A percentile compares a stretch with the other conserved stretches of the same genome.
phyloP scores from a whole-genome alignment of 2,888 invertebrate species.

The Sympetrum striolatum region DNA sequence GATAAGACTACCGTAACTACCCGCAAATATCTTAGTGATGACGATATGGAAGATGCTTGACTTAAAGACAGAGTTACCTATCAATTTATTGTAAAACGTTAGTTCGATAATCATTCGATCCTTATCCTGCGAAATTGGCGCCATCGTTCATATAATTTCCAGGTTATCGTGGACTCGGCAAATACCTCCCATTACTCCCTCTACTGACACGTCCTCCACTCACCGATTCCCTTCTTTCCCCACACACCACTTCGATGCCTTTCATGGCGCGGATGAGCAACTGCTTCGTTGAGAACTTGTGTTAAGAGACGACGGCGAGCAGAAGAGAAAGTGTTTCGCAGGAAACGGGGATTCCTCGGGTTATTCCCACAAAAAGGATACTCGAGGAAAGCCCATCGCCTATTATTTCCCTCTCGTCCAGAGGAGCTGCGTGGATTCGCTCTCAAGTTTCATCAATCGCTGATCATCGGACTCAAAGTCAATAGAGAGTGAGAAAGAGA shows the following conservation, averaged over 20 bases:
- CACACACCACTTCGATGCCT: background rate
- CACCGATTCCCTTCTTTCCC: background rate
- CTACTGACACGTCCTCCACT: background rate
- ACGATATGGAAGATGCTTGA: too few relatives aligned
- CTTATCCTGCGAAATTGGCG: too few relatives aligned
- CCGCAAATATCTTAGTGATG: too few relatives aligned
- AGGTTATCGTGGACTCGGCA: too few relatives aligned
- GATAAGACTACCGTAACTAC: too few relatives aligned
- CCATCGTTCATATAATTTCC: too few relatives aligned
- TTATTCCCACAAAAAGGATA: background rate
- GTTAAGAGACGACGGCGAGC: background rate
- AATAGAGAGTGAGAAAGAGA: background rate
- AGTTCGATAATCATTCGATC: too few relatives aligned
- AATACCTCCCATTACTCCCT: background rate
- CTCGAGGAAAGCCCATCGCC: background rate
- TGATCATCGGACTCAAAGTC: constrained; percentile 27
- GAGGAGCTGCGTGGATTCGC: background rate
- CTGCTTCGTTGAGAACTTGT: background rate
- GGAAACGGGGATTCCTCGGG: background rate
- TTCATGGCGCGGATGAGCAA: background rate
- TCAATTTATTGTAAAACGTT: too few relatives aligned
- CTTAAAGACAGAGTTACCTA: too few relatives aligned
- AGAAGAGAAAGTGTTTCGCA: background rate
- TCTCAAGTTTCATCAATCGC: constrained; percentile 32
- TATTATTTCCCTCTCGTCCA: background rate